phyloP scores from a whole-genome alignment of 2,888 invertebrate genomes.

The Erannis defoliaria region DNA sequence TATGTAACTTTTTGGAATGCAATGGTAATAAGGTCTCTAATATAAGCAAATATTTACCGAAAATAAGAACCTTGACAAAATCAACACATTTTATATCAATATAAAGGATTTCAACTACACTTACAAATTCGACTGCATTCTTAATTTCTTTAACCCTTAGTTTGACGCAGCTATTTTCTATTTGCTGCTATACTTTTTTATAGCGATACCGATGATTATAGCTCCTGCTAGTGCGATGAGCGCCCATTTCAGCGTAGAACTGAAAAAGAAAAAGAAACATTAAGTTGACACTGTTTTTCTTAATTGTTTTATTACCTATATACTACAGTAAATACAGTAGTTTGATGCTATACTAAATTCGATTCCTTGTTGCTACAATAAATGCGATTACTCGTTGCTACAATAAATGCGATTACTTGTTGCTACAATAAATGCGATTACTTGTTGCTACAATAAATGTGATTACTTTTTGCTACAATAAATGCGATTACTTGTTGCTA shows the following conservation, averaged over 20 bases:
- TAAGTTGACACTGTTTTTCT: neutral
- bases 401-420: no score
- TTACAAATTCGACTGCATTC: neutral
- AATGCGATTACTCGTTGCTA: no score
- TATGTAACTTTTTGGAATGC: conserved; percentile 7
- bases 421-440: no score
- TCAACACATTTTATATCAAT: neutral
- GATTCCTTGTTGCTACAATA: no score
- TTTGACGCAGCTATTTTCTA: neutral
- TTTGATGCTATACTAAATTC: no score
- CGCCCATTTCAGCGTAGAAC: conserved; percentile 64
- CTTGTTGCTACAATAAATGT: no score
- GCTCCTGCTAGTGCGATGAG: conserved; percentile 65
- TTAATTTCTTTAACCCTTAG: neutral
- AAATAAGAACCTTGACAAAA: neutral
- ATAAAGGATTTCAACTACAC: neutral
- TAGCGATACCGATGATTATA: conserved; percentile 58
- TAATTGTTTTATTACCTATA: no score
- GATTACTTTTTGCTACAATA: no score
- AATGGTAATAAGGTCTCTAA: neutral
- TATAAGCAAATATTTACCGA: neutral
- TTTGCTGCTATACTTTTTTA: conserved; percentile 57
- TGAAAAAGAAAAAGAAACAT: conserved; percentile 46
- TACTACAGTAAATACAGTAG: no score
- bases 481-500: no score